Evolutionary conservation across 2,113 vertebrate genomes (phyloP).

Genomic region (Climacteris rufus): DNA sequence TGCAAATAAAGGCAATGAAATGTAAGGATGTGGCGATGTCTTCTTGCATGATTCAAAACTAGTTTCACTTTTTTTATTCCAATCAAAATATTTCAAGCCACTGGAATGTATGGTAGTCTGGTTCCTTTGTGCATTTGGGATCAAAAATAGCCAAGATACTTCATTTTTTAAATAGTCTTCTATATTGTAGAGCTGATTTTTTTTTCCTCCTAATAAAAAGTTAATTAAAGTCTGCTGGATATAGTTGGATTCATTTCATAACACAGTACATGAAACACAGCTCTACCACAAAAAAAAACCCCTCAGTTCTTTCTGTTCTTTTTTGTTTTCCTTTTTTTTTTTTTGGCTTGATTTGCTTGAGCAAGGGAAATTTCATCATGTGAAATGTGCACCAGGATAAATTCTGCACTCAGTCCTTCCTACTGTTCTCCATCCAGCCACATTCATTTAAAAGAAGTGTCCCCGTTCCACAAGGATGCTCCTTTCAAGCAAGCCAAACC

Average conservation of each 20-base stretch:
- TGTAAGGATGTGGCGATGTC: not conserved
- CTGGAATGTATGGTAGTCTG: conserved; percentile 41
- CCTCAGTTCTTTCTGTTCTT: not conserved
- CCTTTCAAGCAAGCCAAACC: not conserved
- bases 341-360: not conserved
- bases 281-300: not conserved
- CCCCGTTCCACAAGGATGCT: not conserved
- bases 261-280: not conserved
- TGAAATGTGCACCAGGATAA: not conserved
- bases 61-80: not conserved
- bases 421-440: not conserved
- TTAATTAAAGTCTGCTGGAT: conserved; percentile 16
- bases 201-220: not conserved
- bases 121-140: conserved; percentile 14
- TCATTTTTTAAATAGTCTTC: conserved; percentile 36
- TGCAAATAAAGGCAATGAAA: not conserved
- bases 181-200: not conserved
- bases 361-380: not conserved
- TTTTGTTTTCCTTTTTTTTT: not conserved
- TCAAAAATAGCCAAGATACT: conserved; percentile 49
- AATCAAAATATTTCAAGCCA: conserved; percentile 39
- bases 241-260: not conserved
- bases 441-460: not conserved
- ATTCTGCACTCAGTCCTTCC: not conserved
- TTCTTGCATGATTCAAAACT: not conserved